Base-by-base conservation (phyloP, 2,113 vertebrate genomes). In the Semnornis frantzii region DNA sequence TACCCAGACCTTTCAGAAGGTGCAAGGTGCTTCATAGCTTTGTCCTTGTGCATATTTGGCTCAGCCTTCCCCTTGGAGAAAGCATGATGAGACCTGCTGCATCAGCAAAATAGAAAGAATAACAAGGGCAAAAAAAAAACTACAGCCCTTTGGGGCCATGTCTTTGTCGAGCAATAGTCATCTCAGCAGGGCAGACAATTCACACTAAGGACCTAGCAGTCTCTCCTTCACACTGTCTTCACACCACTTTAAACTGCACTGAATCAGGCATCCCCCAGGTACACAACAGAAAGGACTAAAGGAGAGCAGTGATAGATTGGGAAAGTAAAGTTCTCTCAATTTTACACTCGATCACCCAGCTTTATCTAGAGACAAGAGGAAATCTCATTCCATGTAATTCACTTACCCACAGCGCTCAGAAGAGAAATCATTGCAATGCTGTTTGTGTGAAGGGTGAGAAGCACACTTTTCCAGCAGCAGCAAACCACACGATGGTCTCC, bases 311-410 rank as follows among this genome's bases (percentile, higher is more conserved):
- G 92, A 96, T 55, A 73, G 75, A 95, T 42, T 34, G 69, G 72
- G 68, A 91, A 93, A 94, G 92, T 65, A 94, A 91, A 89, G 75
- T 80, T 91, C 85, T 91, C 93, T 96, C 82, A 91, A 85, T 96
- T 96, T 96, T 94, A 95, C 90, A 97, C 82, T 91, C 8, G 19
- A 80, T 93, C 95, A 94, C 94, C 69, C 90, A 95, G 93, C 34
- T 64, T 95, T 94, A 84, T 94, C 93, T 94, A 76, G 93, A 94
- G 95, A 90, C 81, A 90, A 87, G 69, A 85, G 68, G 63, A 92
- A 90, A 88, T 84, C 87, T 94, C 90, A 80, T 89, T 94, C 57
- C 73, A 46, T 71, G 87, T 95, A 94, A 90, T 89, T 90, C 94
- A 93, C 92, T 95, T 96, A 96, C 84, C 63, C 66, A 39, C 68